Evolutionary conservation across 2,797 vertebrate species (phyloP), one percentile per base, ranked within the genome.

Genomic region (Dallia pectoralis): DNA sequence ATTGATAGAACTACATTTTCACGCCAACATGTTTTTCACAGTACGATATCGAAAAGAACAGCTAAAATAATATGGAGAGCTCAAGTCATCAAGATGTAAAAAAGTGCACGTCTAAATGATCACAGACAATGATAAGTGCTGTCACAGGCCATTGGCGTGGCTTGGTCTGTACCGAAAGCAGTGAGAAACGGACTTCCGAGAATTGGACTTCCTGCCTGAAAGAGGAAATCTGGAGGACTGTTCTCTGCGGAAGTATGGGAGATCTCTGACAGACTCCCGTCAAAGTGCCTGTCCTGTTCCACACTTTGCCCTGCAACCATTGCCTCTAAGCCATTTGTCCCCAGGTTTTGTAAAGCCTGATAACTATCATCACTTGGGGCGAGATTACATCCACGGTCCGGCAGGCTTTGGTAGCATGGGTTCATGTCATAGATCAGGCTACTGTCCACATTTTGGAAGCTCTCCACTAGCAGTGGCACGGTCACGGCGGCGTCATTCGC

Each of bases 121-220:
- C 30, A 64, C 62, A 79, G 66, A n/a, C 66, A 70, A 30, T 79
- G 78, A 80, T 84, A 82, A 9, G 78, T 65, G 71, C 25, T 32
- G 71, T 82, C 70, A 30, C 16, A 30, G 25, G 16, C 14, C 0
- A 76, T 75, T 74, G 82, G 16, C 73, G 79, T 72, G 44, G 7
- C 15, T 33, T 22, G 47, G 32, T 48, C 70, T 71, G 32, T 48
- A 79, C 62, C 16, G 6, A 64, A 65, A 71, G n/a, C 5, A 61
- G 44, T 9, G 6, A 3, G 27, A 59, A 33, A 65, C 16, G 59
- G 77, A 48, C 9, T 19, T 59, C 79, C 69, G 4, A 59, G n/a
- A 48, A 22, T 44, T 3, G 16, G 32, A 6, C 27, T 69, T 30
- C 36, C 2, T 51, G 61, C 36, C 73, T 86, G 80, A 83, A 72